A percentile compares a stretch with the other conserved stretches of the same genome.
Evolutionary conservation across 2,888 invertebrate species (phyloP).

Genomic region (Pyrocoelia pectoralis): DNA sequence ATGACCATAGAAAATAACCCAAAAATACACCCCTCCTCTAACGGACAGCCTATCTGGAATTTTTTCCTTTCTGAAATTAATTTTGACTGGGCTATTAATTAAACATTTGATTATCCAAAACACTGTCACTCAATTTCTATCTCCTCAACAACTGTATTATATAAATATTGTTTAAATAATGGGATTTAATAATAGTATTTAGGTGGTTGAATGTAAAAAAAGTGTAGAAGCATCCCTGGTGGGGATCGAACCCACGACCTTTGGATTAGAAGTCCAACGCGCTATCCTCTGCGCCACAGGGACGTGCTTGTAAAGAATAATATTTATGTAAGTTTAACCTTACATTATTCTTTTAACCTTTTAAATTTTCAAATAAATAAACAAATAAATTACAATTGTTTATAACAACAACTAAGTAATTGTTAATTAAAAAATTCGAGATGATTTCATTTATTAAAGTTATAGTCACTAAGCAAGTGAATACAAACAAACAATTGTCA

Average conservation of each 20-base stretch:
- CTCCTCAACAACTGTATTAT: too few relatives aligned
- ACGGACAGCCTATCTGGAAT: too few relatives aligned
- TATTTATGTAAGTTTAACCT: not conserved
- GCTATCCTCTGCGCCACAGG: constrained; percentile 90
- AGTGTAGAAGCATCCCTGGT: constrained; percentile 73
- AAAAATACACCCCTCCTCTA: too few relatives aligned
- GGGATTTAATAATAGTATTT: too few relatives aligned
- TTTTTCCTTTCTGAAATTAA: too few relatives aligned
- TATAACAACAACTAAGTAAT: not conserved
- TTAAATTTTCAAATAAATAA: not conserved
- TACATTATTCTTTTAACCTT: not conserved
- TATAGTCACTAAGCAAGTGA: constrained; percentile 8
- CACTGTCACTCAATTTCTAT: too few relatives aligned
- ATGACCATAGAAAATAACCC: too few relatives aligned
- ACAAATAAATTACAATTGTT: not conserved
- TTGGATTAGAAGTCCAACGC: constrained; percentile 92
- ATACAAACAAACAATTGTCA: constrained; percentile 33
- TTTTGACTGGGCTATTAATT: too few relatives aligned
- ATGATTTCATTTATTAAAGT: not conserved
- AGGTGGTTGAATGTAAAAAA: too few relatives aligned
- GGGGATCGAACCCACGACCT: constrained; percentile 90
- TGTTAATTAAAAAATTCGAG: not conserved
- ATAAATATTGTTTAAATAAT: too few relatives aligned
- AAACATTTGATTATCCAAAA: too few relatives aligned
- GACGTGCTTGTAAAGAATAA: constrained; percentile 59